Percentiles rank a stretch among this genome's conserved stretches.
Conservation (phyloP, 2,113 vertebrate species). For the Eulacestoma nigropectus region DNA sequence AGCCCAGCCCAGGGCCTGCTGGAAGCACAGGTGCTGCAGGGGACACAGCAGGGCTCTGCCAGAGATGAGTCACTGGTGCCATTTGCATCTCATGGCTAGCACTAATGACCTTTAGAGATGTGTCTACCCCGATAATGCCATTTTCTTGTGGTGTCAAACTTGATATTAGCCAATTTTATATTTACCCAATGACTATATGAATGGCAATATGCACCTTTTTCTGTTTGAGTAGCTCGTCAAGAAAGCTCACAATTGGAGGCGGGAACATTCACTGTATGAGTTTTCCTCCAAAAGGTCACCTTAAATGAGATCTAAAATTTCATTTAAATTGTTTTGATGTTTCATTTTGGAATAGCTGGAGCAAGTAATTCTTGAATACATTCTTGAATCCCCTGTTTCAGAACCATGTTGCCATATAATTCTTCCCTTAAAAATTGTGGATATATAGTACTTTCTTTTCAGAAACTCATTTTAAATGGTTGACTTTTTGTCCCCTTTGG, state of each 20-base stretch:
- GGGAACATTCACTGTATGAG: neutral
- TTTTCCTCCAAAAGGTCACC: neutral
- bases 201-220: neutral
- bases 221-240: neutral
- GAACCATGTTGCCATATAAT: neutral
- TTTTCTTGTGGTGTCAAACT: neutral
- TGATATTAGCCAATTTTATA: neutral
- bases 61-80: accelerated
- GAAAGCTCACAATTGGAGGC: neutral
- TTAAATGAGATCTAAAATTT: neutral
- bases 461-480: neutral
- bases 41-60: neutral
- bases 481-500: neutral
- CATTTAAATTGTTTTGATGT: neutral
- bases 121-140: neutral
- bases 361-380: neutral
- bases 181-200: neutral
- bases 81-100: neutral
- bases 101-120: neutral
- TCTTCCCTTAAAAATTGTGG: neutral
- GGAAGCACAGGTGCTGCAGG: neutral
- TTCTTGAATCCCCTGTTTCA: neutral
- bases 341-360: neutral
- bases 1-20: neutral
- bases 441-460: neutral